These are phyloP conservation scores for Brachionus paranguensis DNA, from an alignment of 1,140 invertebrate genomes.

Conservation along the genomic window DNA sequence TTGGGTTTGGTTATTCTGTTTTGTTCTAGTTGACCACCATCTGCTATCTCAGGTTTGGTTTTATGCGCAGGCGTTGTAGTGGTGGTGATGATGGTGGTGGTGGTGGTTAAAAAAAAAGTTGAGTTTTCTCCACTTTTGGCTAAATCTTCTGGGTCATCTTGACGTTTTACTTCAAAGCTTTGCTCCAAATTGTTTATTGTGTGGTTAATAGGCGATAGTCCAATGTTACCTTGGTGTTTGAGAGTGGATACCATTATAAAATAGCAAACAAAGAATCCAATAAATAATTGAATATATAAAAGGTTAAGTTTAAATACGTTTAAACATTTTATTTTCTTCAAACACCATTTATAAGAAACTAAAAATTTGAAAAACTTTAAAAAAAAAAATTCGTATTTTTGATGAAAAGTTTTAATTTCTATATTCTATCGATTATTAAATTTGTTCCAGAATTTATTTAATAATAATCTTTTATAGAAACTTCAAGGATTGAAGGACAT, in stretches of 20 bases:
- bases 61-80: not conserved
- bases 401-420: no score
- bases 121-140: not conserved
- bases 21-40: slow-evolving; percentile 13
- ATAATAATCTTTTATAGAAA: no score
- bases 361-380: not conserved
- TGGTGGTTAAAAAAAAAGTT: not conserved
- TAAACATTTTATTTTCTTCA: slow-evolving; percentile 11
- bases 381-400: not conserved
- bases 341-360: slow-evolving; percentile 24
- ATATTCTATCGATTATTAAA: no score
- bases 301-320: not conserved
- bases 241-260: not conserved
- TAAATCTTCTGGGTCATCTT: not conserved
- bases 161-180: not conserved
- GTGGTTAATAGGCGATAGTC: not conserved
- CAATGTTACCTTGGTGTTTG: not conserved
- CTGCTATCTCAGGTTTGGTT: slow-evolving; percentile 7
- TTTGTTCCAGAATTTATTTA: no score
- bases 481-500: no score
- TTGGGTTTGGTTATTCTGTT: slow-evolving; percentile 24
- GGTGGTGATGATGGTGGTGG: not conserved
- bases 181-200: not conserved
- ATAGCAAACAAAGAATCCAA: slow-evolving; percentile 7
- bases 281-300: not conserved